phyloP scores from a whole-genome alignment of 1,140 invertebrate species.

The Saccostrea cuccullata region DNA sequence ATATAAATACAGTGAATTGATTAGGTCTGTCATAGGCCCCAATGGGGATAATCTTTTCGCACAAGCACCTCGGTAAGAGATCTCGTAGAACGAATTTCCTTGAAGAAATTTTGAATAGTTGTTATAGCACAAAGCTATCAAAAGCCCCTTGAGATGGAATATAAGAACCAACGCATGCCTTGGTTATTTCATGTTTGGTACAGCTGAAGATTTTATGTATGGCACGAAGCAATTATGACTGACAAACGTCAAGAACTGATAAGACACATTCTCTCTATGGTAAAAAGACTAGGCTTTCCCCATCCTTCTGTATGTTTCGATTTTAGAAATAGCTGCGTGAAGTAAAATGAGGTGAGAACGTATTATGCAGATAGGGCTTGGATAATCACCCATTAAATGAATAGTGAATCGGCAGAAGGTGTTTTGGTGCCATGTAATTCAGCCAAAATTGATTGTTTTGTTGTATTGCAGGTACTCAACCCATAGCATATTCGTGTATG shows the following conservation, averaged over 20 bases:
- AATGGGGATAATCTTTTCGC: neutral
- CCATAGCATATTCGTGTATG: constrained; percentile 18
- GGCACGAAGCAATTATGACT: constrained; percentile 22
- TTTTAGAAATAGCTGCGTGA: constrained; percentile 5
- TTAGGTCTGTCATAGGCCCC: constrained; percentile 17
- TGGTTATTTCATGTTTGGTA: constrained; percentile 16
- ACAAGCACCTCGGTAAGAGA: neutral
- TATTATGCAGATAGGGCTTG: constrained; percentile 1
- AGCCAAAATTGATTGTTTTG: neutral
- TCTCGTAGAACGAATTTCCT: neutral
- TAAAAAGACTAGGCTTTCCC: constrained; percentile 3
- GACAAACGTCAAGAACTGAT: constrained; percentile 14
- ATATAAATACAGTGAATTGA: constrained; percentile 15
- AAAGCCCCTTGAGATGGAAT: constrained; percentile 20
- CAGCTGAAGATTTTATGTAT: constrained; percentile 29
- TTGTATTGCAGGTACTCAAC: constrained; percentile 12
- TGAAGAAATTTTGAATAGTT: neutral
- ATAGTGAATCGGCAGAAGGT: neutral
- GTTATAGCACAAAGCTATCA: neutral
- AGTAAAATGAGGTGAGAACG: constrained; percentile 33
- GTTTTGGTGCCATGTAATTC: constrained; percentile 5
- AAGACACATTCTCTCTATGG: constrained; percentile 8
- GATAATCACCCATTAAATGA: constrained; percentile 20
- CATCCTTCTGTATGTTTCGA: constrained; percentile 28
- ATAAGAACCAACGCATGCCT: constrained; percentile 13